Base-by-base conservation (phyloP, 2,113 vertebrate species). In the Bubo blakistoni region DNA sequence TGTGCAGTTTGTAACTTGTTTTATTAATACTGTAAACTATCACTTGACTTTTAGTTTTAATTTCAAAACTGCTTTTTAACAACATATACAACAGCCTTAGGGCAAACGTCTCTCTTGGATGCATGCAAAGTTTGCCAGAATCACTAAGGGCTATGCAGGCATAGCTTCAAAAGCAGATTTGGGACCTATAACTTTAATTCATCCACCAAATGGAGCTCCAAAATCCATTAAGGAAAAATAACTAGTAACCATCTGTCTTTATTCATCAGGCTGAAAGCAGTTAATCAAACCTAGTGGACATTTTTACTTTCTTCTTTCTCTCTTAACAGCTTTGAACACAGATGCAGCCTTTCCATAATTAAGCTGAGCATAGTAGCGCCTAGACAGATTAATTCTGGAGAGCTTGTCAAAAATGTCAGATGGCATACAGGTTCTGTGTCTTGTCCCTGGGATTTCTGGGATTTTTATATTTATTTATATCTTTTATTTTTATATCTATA, bases 331-430 rank as follows among this genome's bases (percentile, higher is more conserved):
- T 97, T 97, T 97, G 96, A 97, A 95, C 96, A 92, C 97, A 98
- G 96, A 98, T 97, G 97, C 96, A 96, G 95, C 76, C 93, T 95
- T 97, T 95, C 91, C 94, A 92, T 97, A 98, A 98, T 97, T 97
- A 97, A 97, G 94, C 91, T 91, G 94, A 95, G 90, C 92, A 94
- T 27, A 86, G 95, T 76, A 82, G 90, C 63, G 88, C 81, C 80
- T 84, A 86, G 93, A 89, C 78, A 91, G 90, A 97, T 96, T 94
- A 96, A 94, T 95, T 92, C 94, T 83, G 86, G 78, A 81, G 82
- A 88, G 86, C 77, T 92, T 94, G 91, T 95, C 94, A 95, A 65
- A 91, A 91, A 77, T 83, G 97, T 97, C 94, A 96, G 86, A 71
- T 71, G 82, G 94, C 85, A 78, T 59, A 79, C 47, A 96, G 61